Base-by-base conservation (phyloP, 2,888 invertebrate species). In the Bruchidius siliquastri region DNA sequence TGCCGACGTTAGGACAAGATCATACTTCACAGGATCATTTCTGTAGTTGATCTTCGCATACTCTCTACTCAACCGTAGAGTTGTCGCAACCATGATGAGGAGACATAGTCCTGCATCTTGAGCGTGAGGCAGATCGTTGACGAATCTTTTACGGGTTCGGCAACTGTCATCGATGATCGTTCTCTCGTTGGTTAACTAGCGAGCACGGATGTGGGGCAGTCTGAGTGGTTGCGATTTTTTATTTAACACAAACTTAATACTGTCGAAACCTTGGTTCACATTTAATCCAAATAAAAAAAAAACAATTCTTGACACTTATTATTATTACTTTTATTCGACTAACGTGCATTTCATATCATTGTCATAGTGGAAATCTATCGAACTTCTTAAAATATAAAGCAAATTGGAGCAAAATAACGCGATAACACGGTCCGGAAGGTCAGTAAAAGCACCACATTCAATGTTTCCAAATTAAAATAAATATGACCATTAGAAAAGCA, bases 21-120 rank as follows among this genome's bases (percentile, higher is more conserved):
- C 84, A 84, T 84, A 85, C 90, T 90, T 90, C 89, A 89, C 89
- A 90, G 90, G 90, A 90, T 90, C 90, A 90, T 90, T 90, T 90
- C 90, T 90, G 90, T 89, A 90, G 90, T 90, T 87, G 86, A 88
- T 90, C 89, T 90, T 89, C 88, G 84, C 85, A 86, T 85, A 85
- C 88, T 88, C 87, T 88, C 84, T 85, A 87, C 84, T 86, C 86
- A 86, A 88, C 81, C 78, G 82, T 85, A 84, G 88, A 88, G 88
- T 86, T 79, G 81, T 83, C 82, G 83, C 84, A 88, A 83, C 90
- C 89, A 89, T 87, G 90, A 89, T 89, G 90, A 90, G 79, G 90
- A 90, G 89, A 68, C 72, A 81, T 82, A 88, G 88, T 86, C 86
- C 85, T 87, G 84, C 86, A 85, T 86, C 86, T 85, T 85, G 85